Conservation (phyloP, 2,113 vertebrate genomes). For the Lagopus muta region DNA sequence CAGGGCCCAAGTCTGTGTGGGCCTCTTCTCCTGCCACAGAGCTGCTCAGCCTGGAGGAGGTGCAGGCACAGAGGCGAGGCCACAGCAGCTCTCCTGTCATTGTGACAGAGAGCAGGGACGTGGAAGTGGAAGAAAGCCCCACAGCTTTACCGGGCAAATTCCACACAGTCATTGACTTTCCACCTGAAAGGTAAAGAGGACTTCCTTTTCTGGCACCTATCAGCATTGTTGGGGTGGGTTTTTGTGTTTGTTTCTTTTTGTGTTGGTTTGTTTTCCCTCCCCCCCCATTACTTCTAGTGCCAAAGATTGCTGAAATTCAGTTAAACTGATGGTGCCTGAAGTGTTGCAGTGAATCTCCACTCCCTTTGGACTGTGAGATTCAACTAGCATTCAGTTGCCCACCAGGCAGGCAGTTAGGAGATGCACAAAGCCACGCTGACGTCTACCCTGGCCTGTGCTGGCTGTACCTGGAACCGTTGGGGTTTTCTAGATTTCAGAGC, state of each 20-base stretch:
- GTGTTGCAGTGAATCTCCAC: too few relatives aligned
- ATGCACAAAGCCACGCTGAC: rapidly evolving
- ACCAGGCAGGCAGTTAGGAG: background rate
- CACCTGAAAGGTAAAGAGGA: slow-evolving; percentile 87
- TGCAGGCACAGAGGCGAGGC: slow-evolving; percentile 92
- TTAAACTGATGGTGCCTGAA: too few relatives aligned
- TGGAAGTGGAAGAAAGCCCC: slow-evolving; percentile 96
- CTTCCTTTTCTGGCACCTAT: background rate
- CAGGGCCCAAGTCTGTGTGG: slow-evolving; percentile 91
- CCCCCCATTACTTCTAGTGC: too few relatives aligned
- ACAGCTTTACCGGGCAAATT: slow-evolving; percentile 92
- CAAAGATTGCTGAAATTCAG: too few relatives aligned
- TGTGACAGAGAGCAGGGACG: slow-evolving; percentile 91
- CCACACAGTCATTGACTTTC: slow-evolving; percentile 95
- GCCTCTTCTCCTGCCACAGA: too few relatives aligned
- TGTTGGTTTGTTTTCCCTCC: too few relatives aligned
- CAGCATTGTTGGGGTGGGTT: background rate
- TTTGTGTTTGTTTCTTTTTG: too few relatives aligned
- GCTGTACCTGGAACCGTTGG: background rate
- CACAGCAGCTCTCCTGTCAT: slow-evolving; percentile 89
- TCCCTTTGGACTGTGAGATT: too few relatives aligned
- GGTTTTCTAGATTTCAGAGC: background rate
- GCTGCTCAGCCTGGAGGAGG: slow-evolving; percentile 84
- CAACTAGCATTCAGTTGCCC: rapidly evolving
- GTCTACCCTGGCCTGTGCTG: too few relatives aligned